Evolutionary conservation across 2,113 vertebrate species (phyloP), one percentile per base, ranked within the genome.

Genomic region (Verasper variegatus): DNA sequence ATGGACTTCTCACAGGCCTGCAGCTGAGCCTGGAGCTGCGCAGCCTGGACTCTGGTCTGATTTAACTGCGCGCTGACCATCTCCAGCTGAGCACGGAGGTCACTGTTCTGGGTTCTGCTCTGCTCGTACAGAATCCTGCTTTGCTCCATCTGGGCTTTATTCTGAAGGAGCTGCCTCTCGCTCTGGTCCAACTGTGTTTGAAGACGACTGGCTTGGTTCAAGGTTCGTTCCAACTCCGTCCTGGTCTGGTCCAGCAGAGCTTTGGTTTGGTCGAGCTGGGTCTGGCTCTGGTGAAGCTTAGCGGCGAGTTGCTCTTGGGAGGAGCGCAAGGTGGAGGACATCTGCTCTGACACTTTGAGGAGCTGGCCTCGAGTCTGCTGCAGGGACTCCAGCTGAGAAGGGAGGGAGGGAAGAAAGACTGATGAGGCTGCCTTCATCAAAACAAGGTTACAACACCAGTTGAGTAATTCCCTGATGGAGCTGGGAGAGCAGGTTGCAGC

Each of bases 241-340:
- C 59, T 56, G 15, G 79, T 60, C 47, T 89, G 92, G 49, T 91
- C 88, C 18, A 97, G 91, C 80, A 95, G 89, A 55, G 71, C 80
- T 74, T 78, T 72, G 45, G 71, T 77, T 26, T 89, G 76, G 15
- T 93, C 81, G 1, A 94, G 88, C 71, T 91, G 90, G 11, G 55
- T 63, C 71, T 91, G 88, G 86, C 80, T 86, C 87, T 92, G 89
- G 71, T 92, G 93, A 66, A 97, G 90, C 68, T 95, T 93, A 56
- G 88, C 81, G 12, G 86, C 77, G 76, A 96, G 93, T 45, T 96
- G 93, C 59, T 96, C 95, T 82, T 95, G 95, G 67, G 94, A 94
- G 71, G 87, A 92, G 55, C 92, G 91, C 80, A 96, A 94, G 69
- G 86, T 93, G 87, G 78, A 84, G 63, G 94, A 94, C 80, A 94